Evolutionary conservation across 1,140 invertebrate species (phyloP).

Genomic region (Hydropsyche tenuis): DNA sequence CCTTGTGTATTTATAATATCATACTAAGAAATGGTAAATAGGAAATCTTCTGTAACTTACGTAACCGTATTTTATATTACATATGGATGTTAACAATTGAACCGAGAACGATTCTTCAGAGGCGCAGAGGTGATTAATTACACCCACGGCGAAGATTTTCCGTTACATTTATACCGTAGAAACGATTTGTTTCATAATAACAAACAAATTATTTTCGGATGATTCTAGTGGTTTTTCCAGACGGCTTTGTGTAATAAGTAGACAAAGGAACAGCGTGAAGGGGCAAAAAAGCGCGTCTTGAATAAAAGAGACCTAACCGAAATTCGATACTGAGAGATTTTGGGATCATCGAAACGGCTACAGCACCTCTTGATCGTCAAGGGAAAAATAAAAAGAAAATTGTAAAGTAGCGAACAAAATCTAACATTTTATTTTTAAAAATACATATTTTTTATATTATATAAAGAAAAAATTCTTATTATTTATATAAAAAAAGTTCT

Average conservation of each 20-base stretch:
- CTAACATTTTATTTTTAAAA: no score
- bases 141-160: constrained; percentile 9
- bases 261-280: background rate
- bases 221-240: constrained; percentile 4
- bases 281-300: background rate
- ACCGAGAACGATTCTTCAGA: background rate
- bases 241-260: constrained; percentile 27
- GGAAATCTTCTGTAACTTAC: background rate
- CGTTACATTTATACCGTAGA: constrained; percentile 19
- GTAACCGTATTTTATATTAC: background rate
- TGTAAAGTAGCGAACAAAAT: no score
- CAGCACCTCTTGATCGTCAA: background rate
- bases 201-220: constrained; percentile 29
- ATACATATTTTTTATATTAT: no score
- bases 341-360: background rate
- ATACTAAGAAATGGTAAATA: no score
- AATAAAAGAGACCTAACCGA: background rate
- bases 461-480: no score
- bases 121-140: constrained; percentile 19
- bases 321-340: background rate
- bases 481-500: no score
- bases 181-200: constrained; percentile 19
- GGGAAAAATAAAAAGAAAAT: background rate
- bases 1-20: no score
- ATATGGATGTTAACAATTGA: background rate